These are phyloP conservation scores for Enteromius radiatus DNA, from an alignment of 2,797 vertebrate species.

Conservation along the genomic window DNA sequence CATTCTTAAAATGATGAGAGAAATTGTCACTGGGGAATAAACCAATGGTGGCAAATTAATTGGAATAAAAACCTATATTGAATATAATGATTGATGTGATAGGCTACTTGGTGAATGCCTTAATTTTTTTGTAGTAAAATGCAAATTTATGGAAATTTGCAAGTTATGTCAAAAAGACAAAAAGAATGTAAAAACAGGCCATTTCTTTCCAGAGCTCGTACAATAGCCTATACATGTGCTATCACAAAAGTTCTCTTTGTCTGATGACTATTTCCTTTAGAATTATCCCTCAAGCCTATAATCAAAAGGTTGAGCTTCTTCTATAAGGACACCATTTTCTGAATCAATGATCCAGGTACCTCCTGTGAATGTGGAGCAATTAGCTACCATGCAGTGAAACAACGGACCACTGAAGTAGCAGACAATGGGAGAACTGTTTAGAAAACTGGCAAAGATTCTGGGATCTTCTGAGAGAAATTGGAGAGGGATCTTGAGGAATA, in stretches of 20 bases:
- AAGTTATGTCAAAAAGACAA: background rate
- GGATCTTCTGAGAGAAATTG: background rate
- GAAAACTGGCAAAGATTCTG: background rate
- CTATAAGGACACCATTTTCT: conserved; percentile 50
- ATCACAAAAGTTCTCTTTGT: conserved; percentile 36
- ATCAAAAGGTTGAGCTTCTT: conserved; percentile 34
- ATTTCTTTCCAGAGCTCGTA: background rate
- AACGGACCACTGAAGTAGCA: conserved; percentile 28
- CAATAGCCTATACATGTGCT: background rate
- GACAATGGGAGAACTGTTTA: conserved; percentile 11
- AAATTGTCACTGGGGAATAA: background rate
- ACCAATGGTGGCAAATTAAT: background rate
- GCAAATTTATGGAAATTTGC: background rate
- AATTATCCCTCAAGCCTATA: background rate
- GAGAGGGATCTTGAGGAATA: background rate
- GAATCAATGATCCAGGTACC: conserved; percentile 40
- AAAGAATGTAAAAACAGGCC: conserved; percentile 6
- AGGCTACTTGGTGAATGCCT: background rate
- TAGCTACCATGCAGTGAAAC: conserved; percentile 30
- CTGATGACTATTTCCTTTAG: conserved; percentile 15
- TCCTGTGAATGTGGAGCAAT: conserved; percentile 33
- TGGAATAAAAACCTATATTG: background rate
- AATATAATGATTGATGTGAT: background rate
- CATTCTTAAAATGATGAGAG: background rate
- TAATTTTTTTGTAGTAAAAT: background rate